Evolutionary conservation across 2,113 vertebrate genomes (phyloP), one percentile per base, ranked within the genome.

Genomic region (Meriones unguiculatus): DNA sequence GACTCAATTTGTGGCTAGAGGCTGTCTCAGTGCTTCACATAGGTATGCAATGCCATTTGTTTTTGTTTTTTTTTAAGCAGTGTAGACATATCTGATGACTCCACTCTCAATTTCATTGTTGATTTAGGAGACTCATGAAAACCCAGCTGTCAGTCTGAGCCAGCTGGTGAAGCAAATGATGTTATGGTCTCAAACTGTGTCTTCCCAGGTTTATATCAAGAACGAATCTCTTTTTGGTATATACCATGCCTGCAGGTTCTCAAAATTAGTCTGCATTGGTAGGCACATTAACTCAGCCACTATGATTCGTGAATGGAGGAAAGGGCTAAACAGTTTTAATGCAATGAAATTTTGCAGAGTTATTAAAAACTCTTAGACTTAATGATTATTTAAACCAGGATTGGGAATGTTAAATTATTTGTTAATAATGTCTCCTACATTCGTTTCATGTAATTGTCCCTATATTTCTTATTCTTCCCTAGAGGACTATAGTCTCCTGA

Each of bases 111-210:
- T 93, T 94, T 93, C 52, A 89, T 62, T 95, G 82, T 87, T 89
- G 92, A 93, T 89, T 97, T 93, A 97, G 87, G 73, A 89, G 73
- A 35, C 67, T 82, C 38, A 54, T 84, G 90, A 96, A 94, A 72
- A 89, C 78, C 82, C 78, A 70, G 91, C 38, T 96, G 24, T 30
- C 54, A 91, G 73, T 57, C n/a, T 41, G 46, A 69, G 72, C 89
- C 93, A 97, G 78, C 78, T 95, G 90, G 89, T 75, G 46, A 87
- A 67, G 78, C 82, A 91, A 91, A 87, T 75, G 87, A 72, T 32
- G 15, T 65, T 65, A 46, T 65, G 65, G 94, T 25, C n/a, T 94
- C 1, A 5, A 77, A 77, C 22, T 54, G 52, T 1, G 15, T 96
- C 67, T 95, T 75, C 7, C 15, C 8, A 94, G 57, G 32, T 14